Percentiles rank a stretch among this genome's conserved stretches.
These are phyloP conservation scores for Lepus timidus DNA, from an alignment of 2,113 vertebrate species.

Conservation along the genomic window DNA sequence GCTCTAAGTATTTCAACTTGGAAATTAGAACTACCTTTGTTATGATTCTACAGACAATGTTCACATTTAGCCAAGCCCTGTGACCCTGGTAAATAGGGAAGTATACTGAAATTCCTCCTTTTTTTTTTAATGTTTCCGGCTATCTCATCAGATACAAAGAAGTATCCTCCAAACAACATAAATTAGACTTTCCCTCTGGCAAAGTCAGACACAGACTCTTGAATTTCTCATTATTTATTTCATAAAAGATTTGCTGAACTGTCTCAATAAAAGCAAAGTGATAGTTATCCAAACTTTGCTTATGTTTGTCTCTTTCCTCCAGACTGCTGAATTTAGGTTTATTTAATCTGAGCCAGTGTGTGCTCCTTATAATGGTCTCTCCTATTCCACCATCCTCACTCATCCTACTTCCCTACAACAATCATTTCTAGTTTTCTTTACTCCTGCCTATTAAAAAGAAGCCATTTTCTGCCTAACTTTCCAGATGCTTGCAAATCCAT, in stretches of 20 bases:
- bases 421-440: background rate
- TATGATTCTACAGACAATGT: background rate
- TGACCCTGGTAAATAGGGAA: background rate
- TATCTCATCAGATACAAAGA: background rate
- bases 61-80: background rate
- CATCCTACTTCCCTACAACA: fast-evolving
- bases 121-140: background rate
- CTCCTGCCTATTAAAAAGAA: background rate
- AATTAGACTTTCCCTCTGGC: background rate
- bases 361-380: background rate
- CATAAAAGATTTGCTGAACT: background rate
- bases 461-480: background rate
- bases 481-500: background rate
- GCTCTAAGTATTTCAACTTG: background rate
- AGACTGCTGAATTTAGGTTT: background rate
- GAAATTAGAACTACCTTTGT: background rate
- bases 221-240: background rate
- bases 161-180: background rate
- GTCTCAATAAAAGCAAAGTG: background rate
- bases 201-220: background rate
- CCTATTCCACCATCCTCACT: background rate
- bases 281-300: background rate
- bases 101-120: background rate
- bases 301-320: background rate
- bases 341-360: background rate